phyloP scores from a whole-genome alignment of 2,888 invertebrate genomes.

The Netelia inedita region DNA sequence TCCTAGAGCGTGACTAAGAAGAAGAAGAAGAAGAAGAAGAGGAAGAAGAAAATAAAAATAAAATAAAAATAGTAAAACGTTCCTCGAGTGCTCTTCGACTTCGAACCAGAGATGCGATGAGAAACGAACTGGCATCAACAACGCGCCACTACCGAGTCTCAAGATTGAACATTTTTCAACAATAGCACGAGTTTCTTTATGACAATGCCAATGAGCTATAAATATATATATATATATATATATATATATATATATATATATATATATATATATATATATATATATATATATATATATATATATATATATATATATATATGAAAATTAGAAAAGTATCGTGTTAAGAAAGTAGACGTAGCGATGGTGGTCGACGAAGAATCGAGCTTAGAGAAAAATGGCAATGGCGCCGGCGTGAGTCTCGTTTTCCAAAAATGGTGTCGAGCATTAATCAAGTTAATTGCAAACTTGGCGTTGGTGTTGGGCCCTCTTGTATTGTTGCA shows the following conservation, averaged over 20 bases:
- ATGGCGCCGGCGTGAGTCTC: background rate
- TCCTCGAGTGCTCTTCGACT: conserved; percentile 30
- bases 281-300: no score
- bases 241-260: no score
- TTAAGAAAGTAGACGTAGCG: background rate
- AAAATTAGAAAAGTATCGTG: background rate
- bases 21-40: no score
- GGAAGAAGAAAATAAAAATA: background rate
- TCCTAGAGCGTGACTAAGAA: background rate
- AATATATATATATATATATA: background rate
- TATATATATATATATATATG: background rate
- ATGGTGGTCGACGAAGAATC: conserved; percentile 11
- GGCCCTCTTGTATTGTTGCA: conserved; percentile 17
- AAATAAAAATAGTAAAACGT: conserved; percentile 5
- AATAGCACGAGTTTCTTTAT: conserved; percentile 12
- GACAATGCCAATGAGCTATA: conserved; percentile 1
- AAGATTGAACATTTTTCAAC: conserved; percentile 6
- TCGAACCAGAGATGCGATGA: conserved; percentile 19
- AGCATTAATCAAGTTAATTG: conserved; percentile 40
- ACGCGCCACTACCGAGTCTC: conserved; percentile 16
- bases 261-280: background rate
- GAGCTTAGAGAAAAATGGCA: conserved; percentile 20
- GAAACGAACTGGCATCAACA: conserved; percentile 20
- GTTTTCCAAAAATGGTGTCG: conserved; percentile 45
- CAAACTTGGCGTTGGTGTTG: background rate